phyloP scores from a whole-genome alignment of 2,797 vertebrate species.

The Eulemur mongoz region DNA sequence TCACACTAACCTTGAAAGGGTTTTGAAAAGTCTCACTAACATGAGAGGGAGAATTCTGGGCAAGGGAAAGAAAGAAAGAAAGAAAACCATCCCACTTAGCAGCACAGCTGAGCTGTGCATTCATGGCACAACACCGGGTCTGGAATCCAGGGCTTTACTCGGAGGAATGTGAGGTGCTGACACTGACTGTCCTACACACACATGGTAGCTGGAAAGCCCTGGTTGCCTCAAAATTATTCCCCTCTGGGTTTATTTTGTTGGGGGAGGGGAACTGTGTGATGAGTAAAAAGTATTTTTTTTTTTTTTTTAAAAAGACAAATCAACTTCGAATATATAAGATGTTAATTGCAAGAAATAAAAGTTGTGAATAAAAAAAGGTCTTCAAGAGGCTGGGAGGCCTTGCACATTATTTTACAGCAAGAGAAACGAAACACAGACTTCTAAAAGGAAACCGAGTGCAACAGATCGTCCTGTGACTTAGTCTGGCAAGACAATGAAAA shows the following conservation, averaged over 20 bases:
- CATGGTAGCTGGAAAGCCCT: background rate
- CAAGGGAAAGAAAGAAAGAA: constrained; percentile 72
- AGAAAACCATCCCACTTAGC: constrained; percentile 73
- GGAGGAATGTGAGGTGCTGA: background rate
- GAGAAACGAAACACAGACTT: background rate
- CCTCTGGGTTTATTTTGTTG: background rate
- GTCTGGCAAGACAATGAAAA: background rate
- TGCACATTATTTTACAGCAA: background rate
- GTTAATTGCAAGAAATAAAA: constrained; percentile 1
- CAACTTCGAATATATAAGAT: background rate
- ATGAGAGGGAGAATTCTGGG: background rate
- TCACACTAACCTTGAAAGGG: background rate
- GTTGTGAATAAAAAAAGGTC: background rate
- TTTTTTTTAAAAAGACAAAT: background rate
- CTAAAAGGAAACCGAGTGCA: background rate
- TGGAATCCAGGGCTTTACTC: background rate
- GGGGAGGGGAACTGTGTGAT: background rate
- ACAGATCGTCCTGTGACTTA: background rate
- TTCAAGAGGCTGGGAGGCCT: background rate
- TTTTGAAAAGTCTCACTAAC: background rate
- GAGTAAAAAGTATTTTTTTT: background rate
- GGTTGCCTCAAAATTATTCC: background rate
- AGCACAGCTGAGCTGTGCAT: constrained; percentile 75
- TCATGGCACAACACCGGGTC: constrained; percentile 63
- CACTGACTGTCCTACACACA: background rate